Percentiles rank a stretch among this genome's conserved stretches.
These are phyloP conservation scores for Trichogramma evanescens DNA, from an alignment of 2,888 invertebrate genomes.

Conservation along the genomic window DNA sequence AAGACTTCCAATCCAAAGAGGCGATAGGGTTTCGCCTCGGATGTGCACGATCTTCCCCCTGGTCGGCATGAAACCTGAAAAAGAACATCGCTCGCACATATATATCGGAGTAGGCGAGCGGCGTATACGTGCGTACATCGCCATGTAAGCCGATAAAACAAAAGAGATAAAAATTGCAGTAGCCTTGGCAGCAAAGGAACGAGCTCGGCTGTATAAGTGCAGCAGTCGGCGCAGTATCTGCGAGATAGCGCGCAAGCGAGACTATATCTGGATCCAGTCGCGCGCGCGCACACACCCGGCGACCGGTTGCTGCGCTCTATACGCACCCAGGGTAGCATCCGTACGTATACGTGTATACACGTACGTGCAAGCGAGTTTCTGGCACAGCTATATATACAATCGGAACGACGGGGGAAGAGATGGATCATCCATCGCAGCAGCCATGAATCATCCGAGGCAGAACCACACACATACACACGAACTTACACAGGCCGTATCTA, in stretches of 20 bases:
- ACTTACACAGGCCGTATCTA: constrained; percentile 7
- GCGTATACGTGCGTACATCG: neutral
- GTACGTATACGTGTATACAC: neutral
- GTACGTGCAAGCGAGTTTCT: neutral
- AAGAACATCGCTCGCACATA: too few species aligned
- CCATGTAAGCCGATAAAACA: neutral
- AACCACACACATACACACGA: too few species aligned
- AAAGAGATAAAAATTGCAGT: too few species aligned
- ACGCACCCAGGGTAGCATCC: constrained; percentile 16
- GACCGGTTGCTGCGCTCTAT: constrained; percentile 17
- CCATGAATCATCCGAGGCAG: constrained; percentile 44
- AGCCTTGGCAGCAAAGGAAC: neutral
- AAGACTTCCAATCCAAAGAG: too few species aligned
- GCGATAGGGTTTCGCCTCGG: too few species aligned
- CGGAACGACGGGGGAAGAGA: constrained; percentile 39
- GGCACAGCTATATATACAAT: neutral
- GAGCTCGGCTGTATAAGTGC: neutral
- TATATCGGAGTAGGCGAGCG: too few species aligned
- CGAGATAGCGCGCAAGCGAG: neutral
- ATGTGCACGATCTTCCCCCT: too few species aligned
- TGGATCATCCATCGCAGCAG: constrained; percentile 47
- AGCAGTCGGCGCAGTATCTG: neutral
- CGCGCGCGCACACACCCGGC: too few species aligned
- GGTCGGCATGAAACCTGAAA: too few species aligned
- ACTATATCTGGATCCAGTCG: neutral